phyloP scores from a whole-genome alignment of 2,888 invertebrate species.

The Tridacna gigas region DNA sequence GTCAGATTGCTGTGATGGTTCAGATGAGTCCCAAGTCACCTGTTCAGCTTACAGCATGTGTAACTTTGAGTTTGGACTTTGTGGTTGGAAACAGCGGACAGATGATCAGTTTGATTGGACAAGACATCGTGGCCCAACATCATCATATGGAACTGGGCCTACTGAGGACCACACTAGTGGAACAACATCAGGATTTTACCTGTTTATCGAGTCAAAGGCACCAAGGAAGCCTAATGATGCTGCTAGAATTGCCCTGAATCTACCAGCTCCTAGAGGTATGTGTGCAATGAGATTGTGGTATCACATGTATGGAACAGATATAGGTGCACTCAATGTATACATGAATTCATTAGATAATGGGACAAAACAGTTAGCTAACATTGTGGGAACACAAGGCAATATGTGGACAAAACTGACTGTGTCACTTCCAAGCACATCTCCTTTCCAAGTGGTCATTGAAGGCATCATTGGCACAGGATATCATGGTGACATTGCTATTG shows the following conservation, averaged over 20 bases:
- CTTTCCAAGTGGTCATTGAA: conserved; percentile 77
- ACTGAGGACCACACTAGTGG: conserved; percentile 76
- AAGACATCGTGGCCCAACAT: conserved; percentile 68
- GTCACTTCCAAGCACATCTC: conserved; percentile 54
- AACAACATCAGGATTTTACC: conserved; percentile 71
- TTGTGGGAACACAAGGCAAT: conserved; percentile 66
- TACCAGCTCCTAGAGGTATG: conserved; percentile 64
- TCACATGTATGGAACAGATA: conserved; percentile 79
- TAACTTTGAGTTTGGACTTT: conserved; percentile 80
- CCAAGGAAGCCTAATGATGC: conserved; percentile 66
- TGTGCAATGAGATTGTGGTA: conserved; percentile 82
- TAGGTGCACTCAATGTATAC: conserved; percentile 72
- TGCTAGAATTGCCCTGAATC: conserved; percentile 66
- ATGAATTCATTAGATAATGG: conserved; percentile 61
- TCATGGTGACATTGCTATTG: conserved; percentile 80
- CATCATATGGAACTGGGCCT: conserved; percentile 73
- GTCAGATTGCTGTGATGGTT: conserved; percentile 75
- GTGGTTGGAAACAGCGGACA: conserved; percentile 76
- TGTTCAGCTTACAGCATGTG: conserved; percentile 74
- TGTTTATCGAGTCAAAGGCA: conserved; percentile 75
- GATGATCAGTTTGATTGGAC: conserved; percentile 78
- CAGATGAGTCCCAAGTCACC: conserved; percentile 66
- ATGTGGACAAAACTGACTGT: conserved; percentile 68
- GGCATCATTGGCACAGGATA: conserved; percentile 77
- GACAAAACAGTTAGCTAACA: conserved; percentile 50